These are phyloP conservation scores for Phalacrocorax brasilianus DNA, from an alignment of 2,113 vertebrate species.

Conservation along the genomic window DNA sequence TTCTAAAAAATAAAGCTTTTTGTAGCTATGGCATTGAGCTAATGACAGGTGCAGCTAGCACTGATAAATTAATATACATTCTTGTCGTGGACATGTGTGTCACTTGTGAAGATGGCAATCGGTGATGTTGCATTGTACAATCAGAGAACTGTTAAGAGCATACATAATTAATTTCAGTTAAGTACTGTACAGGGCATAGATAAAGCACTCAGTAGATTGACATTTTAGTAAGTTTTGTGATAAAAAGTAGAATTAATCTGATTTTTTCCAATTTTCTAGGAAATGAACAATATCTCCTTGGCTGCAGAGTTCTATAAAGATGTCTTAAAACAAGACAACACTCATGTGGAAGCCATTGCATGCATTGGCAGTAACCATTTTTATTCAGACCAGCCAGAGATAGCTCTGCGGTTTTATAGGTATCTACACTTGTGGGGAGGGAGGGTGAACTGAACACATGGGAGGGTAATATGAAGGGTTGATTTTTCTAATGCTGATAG, in stretches of 20 bases:
- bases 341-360: slow-evolving; percentile 93
- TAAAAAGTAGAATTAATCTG: not conserved
- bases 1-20: not conserved
- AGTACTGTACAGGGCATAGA: not conserved
- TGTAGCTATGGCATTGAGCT: not conserved
- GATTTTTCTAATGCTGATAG: not conserved
- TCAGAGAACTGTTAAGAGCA: not conserved
- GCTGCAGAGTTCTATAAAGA: slow-evolving; percentile 96
- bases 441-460: not conserved
- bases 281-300: slow-evolving; percentile 89
- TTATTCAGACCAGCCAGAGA: slow-evolving; percentile 95
- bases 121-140: not conserved
- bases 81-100: not conserved
- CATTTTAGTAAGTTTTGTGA: not conserved
- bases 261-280: slow-evolving; percentile 70
- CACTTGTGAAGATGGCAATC: not conserved
- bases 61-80: not conserved
- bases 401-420: slow-evolving; percentile 97
- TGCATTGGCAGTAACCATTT: slow-evolving; percentile 98
- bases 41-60: not conserved
- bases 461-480: not conserved
- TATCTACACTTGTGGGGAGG: slow-evolving; percentile 14
- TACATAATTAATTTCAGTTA: not conserved
- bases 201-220: not conserved
- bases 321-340: slow-evolving; percentile 94